A percentile compares a stretch with the other conserved stretches of the same genome.
phyloP scores from a whole-genome alignment of 1,140 invertebrate genomes.

The Drosophila asahinai region DNA sequence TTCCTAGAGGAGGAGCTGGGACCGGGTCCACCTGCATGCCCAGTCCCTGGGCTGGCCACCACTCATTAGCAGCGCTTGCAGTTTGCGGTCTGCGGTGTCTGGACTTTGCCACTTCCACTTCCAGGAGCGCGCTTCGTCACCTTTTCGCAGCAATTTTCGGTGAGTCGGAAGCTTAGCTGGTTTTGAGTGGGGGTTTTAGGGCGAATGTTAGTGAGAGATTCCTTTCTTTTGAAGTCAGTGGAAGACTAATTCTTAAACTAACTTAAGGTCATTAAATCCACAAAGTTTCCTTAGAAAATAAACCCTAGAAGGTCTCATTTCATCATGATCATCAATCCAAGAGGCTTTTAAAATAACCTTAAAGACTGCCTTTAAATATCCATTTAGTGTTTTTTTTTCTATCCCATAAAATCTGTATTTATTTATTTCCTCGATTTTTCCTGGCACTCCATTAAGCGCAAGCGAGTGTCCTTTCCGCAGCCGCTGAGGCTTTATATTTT shows the following conservation, averaged over 20 bases:
- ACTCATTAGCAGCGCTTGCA: conserved; percentile 79
- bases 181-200: not conserved
- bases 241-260: not conserved
- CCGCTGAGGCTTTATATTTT: conserved; percentile 58
- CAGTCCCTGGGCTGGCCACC: conserved; percentile 41
- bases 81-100: conserved; percentile 61
- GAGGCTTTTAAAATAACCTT: too few relatives aligned
- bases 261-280: too few relatives aligned
- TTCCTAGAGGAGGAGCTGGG: not conserved
- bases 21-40: conserved; percentile 16
- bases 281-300: too few relatives aligned
- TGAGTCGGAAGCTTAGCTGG: conserved; percentile 3
- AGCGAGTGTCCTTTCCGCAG: not conserved
- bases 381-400: too few relatives aligned
- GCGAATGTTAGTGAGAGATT: too few relatives aligned
- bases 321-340: too few relatives aligned
- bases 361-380: too few relatives aligned
- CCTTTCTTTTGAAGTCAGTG: too few relatives aligned
- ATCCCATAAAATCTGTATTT: not conserved
- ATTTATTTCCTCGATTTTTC: conserved; percentile 15
- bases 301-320: too few relatives aligned
- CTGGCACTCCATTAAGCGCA: not conserved
- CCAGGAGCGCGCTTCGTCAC: conserved; percentile 31
- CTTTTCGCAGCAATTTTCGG: conserved; percentile 15
- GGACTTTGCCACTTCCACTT: conserved; percentile 13